phyloP scores from a whole-genome alignment of 2,113 vertebrate genomes.

The Leiothrix lutea region DNA sequence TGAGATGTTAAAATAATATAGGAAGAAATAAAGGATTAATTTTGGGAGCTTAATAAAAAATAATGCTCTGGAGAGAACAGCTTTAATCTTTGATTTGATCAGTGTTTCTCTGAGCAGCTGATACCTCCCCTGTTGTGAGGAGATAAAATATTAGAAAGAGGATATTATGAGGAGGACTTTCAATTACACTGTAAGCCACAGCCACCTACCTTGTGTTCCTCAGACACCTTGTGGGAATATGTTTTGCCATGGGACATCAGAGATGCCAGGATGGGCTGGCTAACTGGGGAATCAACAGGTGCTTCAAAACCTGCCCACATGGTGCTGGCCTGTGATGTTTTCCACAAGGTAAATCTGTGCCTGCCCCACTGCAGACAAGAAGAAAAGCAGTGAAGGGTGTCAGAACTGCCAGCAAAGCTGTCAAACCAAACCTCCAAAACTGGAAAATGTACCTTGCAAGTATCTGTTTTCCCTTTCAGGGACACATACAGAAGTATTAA shows the following conservation, averaged over 20 bases:
- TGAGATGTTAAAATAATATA: background rate
- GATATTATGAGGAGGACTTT: background rate
- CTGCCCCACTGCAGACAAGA: background rate
- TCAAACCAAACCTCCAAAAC: background rate
- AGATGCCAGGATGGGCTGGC: background rate
- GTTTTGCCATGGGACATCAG: background rate
- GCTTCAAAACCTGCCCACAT: background rate
- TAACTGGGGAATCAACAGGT: background rate
- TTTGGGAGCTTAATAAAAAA: background rate
- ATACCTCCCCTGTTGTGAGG: background rate
- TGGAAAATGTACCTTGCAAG: background rate
- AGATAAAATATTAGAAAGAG: background rate
- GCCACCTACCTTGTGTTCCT: background rate
- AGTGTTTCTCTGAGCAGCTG: background rate
- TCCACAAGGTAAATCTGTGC: background rate
- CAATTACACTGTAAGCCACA: background rate
- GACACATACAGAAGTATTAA: background rate
- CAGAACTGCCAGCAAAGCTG: background rate
- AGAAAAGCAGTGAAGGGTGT: background rate
- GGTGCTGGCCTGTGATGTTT: background rate
- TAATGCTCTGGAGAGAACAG: background rate
- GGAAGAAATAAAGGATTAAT: background rate
- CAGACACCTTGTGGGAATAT: background rate
- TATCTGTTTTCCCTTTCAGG: background rate
- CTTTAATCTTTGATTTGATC: background rate